Evolutionary conservation across 2,888 invertebrate genomes (phyloP), one percentile per base, ranked within the genome.

Genomic region (Laspeyria flexula): DNA sequence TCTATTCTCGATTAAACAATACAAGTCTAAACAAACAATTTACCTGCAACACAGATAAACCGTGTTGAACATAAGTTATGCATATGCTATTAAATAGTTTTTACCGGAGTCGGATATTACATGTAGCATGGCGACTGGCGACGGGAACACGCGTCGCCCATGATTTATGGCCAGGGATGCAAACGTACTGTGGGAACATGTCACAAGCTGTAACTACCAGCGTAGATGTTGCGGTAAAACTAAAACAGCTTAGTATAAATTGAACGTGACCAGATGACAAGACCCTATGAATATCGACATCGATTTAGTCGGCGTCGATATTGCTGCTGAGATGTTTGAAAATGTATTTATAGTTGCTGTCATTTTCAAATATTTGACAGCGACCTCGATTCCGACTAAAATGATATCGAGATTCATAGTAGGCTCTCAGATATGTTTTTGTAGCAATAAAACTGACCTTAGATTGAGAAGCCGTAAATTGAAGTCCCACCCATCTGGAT

Each of bases 131-230:
- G 37, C n/a, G n/a, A n/a, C n/a, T n/a, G n/a, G n/a, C 40, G 65
- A 66, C 57, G 55, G 35, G 27, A 51, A 46, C 65, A 65, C 33
- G 51, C 60, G 65, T 57, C 50, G 52, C 60, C 27, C 11, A 44
- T 65, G 65, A 65, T 66, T 65, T 60, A 66, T 66, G 55, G 43
- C 46, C 43, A 42, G 48, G 51, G 48, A 35, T 46, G 33, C 29
- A 23, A 47, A 47, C 30, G 21, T 35, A 38, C 13, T 34, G 23
- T 10, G 15, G 21, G 18, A 15, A 38, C 11, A 31, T 30, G 15
- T 31, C 31, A 31, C 13, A 11, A 4, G 5, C 31, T 31, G 7
- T 31, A 13, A 7, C 13, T 31, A 31, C 6, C 0, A 13, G 31
- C 25, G 25, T 18, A 18, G 3, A 7, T 6, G 25, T 25, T 25